Percentiles rank a stretch among this genome's conserved stretches.
phyloP scores from a whole-genome alignment of 2,797 vertebrate species.

The Huso huso region DNA sequence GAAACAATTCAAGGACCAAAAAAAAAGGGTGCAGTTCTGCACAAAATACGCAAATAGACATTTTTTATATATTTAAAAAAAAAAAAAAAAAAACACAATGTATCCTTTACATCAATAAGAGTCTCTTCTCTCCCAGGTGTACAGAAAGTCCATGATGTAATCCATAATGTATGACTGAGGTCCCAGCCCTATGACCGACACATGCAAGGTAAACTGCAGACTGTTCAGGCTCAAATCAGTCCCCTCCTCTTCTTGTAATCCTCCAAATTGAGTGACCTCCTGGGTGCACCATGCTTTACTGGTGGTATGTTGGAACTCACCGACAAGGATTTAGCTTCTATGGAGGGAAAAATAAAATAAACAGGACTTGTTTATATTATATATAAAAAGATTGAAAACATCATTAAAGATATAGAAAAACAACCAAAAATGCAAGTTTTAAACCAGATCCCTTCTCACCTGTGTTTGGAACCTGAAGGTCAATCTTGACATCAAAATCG shows the following conservation, averaged over 20 bases:
- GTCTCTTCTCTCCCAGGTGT: no score
- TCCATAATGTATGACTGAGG: conserved; percentile 18
- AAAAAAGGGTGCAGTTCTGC: no score
- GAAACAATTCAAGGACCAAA: no score
- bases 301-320: conserved; percentile 92
- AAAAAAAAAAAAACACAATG: no score
- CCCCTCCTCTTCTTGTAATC: conserved; percentile 99
- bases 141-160: conserved; percentile 5
- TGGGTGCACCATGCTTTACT: conserved; percentile 92
- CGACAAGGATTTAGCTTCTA: conserved; percentile 93
- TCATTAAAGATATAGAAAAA: no score
- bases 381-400: no score
- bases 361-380: neutral
- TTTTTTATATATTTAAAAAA: no score
- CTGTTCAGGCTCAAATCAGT: conserved; percentile 75
- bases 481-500: conserved; percentile 97
- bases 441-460: conserved; percentile 53
- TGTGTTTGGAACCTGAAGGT: conserved; percentile 96
- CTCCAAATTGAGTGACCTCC: conserved; percentile 92
- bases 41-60: no score
- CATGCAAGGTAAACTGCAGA: conserved; percentile 71
- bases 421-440: neutral
- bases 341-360: conserved; percentile 19
- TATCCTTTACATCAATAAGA: no score
- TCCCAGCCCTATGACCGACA: conserved; percentile 31